phyloP scores from a whole-genome alignment of 2,113 vertebrate species.

The Tapirus terrestris region DNA sequence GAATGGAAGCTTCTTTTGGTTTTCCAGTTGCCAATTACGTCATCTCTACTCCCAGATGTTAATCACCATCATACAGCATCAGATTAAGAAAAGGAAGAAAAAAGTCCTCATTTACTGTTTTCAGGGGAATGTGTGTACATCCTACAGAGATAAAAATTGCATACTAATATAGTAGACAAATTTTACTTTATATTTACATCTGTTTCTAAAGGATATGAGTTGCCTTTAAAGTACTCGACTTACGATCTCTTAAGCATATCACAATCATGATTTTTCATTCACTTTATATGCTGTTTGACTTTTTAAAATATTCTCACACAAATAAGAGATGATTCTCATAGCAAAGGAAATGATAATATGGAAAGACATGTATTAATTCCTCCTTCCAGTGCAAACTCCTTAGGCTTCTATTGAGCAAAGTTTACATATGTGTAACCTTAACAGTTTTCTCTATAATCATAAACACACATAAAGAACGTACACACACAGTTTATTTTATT shows the following conservation, averaged over 20 bases:
- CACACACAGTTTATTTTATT: background rate
- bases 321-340: background rate
- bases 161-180: background rate
- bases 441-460: background rate
- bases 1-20: conserved; percentile 62
- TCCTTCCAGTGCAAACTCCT: background rate
- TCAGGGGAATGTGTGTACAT: conserved; percentile 3
- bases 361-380: background rate
- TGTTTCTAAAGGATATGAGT: background rate
- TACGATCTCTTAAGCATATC: background rate
- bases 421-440: background rate
- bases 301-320: background rate
- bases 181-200: conserved; percentile 16
- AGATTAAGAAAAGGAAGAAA: conserved; percentile 49
- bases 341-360: background rate
- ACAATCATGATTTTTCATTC: background rate
- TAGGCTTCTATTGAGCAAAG: background rate
- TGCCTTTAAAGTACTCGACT: background rate
- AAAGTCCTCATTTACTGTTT: conserved; percentile 51
- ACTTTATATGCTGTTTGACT: background rate
- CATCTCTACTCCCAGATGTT: conserved; percentile 71
- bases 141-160: conserved; percentile 42
- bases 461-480: background rate
- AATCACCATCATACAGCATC: conserved; percentile 58
- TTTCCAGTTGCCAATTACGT: conserved; percentile 69